These are phyloP conservation scores for Passer montanus DNA, from an alignment of 2,113 vertebrate species.

Conservation along the genomic window DNA sequence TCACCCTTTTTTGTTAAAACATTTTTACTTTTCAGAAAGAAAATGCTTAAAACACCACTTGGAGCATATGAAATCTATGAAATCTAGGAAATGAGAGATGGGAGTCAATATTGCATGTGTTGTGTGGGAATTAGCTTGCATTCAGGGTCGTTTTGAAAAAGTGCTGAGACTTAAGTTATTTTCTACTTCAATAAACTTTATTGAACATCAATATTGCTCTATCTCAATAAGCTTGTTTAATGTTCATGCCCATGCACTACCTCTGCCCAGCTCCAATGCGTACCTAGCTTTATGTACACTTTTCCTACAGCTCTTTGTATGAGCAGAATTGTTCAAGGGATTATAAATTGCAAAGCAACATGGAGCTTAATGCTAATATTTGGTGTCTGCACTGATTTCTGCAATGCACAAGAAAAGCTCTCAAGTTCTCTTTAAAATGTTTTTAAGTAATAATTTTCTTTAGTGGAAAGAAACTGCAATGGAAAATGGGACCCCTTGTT, in stretches of 20 bases:
- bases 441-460: background rate
- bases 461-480: background rate
- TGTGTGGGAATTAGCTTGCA: background rate
- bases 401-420: conserved; percentile 5
- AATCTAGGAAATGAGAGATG: background rate
- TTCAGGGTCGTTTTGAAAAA: background rate
- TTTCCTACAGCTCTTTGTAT: background rate
- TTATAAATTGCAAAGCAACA: conserved; percentile 11
- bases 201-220: conserved; percentile 3
- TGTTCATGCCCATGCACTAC: background rate
- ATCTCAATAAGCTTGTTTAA: conserved; percentile 42
- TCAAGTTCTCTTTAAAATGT: background rate
- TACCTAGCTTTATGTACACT: background rate
- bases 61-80: background rate
- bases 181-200: conserved; percentile 63
- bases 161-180: conserved; percentile 38
- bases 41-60: background rate
- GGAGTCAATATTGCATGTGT: background rate
- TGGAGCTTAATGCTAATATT: conserved; percentile 5
- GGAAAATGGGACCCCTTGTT: background rate
- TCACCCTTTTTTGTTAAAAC: background rate
- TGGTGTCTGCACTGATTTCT: background rate
- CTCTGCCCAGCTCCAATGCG: conserved; percentile 11
- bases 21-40: background rate
- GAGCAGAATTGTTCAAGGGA: background rate